Evolutionary conservation across 2,797 vertebrate species (phyloP).

Genomic region (Craterocephalus amniculus): DNA sequence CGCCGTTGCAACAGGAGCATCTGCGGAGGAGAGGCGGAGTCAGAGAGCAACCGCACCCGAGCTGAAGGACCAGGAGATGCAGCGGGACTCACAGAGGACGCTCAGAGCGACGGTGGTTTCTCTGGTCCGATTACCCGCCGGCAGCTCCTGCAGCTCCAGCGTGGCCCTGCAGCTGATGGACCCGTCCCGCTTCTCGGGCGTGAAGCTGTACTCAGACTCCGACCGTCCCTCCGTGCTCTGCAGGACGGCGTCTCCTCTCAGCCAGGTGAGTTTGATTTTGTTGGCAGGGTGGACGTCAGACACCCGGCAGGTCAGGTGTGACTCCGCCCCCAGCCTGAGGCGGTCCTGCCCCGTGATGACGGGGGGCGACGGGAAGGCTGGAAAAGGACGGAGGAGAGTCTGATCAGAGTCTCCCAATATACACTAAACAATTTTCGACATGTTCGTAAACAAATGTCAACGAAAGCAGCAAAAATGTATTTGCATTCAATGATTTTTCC

Average conservation of each 20-base stretch:
- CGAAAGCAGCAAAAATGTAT: no score
- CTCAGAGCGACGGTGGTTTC: slow-evolving; percentile 58
- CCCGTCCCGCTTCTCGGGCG: slow-evolving; percentile 34
- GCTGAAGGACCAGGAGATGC: not conserved
- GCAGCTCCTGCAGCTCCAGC: slow-evolving; percentile 49
- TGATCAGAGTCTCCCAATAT: not conserved
- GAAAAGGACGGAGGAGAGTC: not conserved
- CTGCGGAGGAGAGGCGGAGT: slow-evolving; percentile 42
- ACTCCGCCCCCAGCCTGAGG: slow-evolving; percentile 64
- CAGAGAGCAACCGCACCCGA: not conserved
- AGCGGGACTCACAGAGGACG: slow-evolving; percentile 69
- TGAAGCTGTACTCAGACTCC: slow-evolving; percentile 52
- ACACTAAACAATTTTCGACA: no score
- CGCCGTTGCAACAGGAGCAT: slow-evolving; percentile 52
- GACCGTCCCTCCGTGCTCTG: no score
- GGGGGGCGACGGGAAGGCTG: slow-evolving; percentile 88
- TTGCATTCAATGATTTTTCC: no score
- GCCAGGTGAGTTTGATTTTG: slow-evolving; percentile 76
- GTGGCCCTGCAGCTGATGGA: slow-evolving; percentile 73
- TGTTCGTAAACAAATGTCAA: no score
- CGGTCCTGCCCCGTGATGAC: slow-evolving; percentile 74
- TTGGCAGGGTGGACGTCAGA: slow-evolving; percentile 79
- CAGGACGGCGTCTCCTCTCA: slow-evolving; percentile 52
- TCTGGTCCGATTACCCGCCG: slow-evolving; percentile 31
- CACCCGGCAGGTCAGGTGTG: slow-evolving; percentile 79